Conservation (phyloP, 2,113 vertebrate genomes). For the Xiphorhynchus elegans region DNA sequence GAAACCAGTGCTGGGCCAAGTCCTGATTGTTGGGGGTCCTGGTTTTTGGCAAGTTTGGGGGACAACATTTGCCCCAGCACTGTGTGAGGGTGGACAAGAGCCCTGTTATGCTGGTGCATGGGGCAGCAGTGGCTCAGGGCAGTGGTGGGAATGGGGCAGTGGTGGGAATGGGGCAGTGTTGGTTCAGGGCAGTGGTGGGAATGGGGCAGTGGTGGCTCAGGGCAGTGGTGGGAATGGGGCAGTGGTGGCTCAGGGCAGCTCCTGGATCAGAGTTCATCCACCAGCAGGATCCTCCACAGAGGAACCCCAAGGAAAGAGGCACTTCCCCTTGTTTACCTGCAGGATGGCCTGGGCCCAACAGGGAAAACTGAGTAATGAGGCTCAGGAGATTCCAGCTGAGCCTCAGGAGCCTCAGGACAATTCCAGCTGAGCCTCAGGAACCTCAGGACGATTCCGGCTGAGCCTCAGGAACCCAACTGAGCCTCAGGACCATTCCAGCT, state of each 20-base stretch:
- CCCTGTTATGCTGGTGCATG: neutral
- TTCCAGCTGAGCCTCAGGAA: neutral
- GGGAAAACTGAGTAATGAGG: neutral
- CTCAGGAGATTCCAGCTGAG: neutral
- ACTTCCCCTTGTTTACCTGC: neutral
- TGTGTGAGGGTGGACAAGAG: fast-evolving
- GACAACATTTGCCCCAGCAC: neutral
- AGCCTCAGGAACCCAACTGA: neutral
- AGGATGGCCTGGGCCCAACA: neutral
- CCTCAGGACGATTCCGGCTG: neutral
- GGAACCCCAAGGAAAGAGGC: neutral
- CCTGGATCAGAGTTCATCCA: neutral
- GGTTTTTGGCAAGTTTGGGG: too few relatives aligned
- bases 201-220: neutral
- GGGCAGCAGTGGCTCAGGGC: neutral
- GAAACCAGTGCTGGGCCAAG: neutral
- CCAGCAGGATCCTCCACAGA: neutral
- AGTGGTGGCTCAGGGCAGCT: neutral
- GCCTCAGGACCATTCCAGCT: neutral
- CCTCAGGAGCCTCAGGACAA: neutral
- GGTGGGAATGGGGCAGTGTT: too few relatives aligned
- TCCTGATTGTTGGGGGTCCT: fast-evolving
- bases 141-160: too few relatives aligned
- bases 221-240: neutral
- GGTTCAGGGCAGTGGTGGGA: too few relatives aligned